Evolutionary conservation across 2,888 invertebrate species (phyloP).

Genomic region (Bhutanitis thaidina): DNA sequence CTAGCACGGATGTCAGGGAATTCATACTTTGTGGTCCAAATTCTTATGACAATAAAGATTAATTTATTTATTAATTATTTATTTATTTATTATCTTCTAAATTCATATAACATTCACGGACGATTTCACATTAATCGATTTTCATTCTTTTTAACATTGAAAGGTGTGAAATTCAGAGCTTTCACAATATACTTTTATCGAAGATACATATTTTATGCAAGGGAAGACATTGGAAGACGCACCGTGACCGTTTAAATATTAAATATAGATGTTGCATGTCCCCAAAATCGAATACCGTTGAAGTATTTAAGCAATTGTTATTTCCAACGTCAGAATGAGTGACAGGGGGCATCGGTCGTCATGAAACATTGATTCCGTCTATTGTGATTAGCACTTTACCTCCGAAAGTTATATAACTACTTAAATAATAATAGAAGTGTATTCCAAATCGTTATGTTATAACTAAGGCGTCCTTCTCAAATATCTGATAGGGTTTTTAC

Average conservation of each 20-base stretch:
- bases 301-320: constrained; percentile 31
- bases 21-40: too few species aligned
- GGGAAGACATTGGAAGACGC: constrained; percentile 23
- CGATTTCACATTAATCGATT: too few species aligned
- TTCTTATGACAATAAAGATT: too few species aligned
- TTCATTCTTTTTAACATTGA: not conserved
- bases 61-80: too few species aligned
- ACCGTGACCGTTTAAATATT: constrained; percentile 28
- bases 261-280: constrained; percentile 29
- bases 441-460: too few species aligned
- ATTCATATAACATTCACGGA: too few species aligned
- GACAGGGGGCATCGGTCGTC: constrained; percentile 30
- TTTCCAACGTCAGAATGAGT: constrained; percentile 36
- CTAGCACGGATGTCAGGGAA: too few species aligned
- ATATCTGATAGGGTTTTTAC: too few species aligned
- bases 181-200: not conserved
- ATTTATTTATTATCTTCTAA: too few species aligned
- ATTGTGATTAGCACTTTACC: constrained; percentile 21
- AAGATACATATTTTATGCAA: constrained; percentile 17
- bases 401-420: too few species aligned
- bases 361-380: constrained; percentile 34
- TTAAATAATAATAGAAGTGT: too few species aligned
- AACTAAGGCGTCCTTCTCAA: too few species aligned
- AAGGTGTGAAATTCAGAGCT: not conserved
- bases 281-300: constrained; percentile 16